Conservation (phyloP, 23 tunicate genomes). For the Ciona savignyi region DNA sequence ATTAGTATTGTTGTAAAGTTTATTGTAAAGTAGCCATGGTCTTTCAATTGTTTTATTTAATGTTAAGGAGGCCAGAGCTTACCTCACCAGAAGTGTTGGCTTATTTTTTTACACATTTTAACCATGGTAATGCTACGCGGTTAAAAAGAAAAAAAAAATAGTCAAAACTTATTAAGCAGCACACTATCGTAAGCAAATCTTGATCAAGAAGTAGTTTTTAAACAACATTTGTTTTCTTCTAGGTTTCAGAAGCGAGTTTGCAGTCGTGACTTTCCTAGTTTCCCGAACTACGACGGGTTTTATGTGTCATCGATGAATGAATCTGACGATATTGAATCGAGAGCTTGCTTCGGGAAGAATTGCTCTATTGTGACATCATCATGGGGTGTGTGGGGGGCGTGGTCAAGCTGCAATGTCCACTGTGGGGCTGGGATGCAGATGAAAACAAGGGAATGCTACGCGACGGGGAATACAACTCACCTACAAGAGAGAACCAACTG, state of each 20-base stretch:
- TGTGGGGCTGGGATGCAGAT: slow-evolving; percentile 45
- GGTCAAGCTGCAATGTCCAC: slow-evolving; percentile 22
- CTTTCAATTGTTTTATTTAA: too few species aligned
- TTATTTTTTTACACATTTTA: too few species aligned
- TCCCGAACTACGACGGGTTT: not conserved
- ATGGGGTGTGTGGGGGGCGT: slow-evolving; percentile 18
- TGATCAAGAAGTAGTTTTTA: too few species aligned
- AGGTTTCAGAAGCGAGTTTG: not conserved
- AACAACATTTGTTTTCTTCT: not conserved
- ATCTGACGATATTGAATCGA: not conserved
- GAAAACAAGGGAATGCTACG: slow-evolving; percentile 15
- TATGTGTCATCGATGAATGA: not conserved
- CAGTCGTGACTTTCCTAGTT: not conserved
- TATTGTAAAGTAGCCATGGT: too few species aligned
- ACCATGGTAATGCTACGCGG: too few species aligned
- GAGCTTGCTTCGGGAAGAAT: slow-evolving; percentile 18
- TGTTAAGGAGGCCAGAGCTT: too few species aligned
- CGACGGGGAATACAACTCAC: not conserved
- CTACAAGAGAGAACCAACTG: not conserved
- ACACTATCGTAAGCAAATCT: too few species aligned
- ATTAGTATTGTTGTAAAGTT: too few species aligned
- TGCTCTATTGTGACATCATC: not conserved
- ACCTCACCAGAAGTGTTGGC: too few species aligned
- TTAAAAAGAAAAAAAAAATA: too few species aligned
- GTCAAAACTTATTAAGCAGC: too few species aligned